Conservation (phyloP, 2,113 vertebrate genomes). For the Oophaga pumilio region DNA sequence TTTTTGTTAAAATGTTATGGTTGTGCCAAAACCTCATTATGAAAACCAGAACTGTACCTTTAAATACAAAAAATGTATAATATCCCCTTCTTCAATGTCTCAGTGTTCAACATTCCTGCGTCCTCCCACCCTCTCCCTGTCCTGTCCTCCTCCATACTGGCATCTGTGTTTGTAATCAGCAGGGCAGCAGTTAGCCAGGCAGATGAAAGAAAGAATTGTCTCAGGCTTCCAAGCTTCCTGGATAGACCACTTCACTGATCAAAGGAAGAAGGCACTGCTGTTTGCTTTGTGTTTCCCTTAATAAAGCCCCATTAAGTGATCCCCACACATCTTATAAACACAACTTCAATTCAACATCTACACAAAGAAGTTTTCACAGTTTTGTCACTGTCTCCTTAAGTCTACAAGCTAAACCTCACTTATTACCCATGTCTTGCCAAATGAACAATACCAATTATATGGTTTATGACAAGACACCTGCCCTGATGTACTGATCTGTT, state of each 20-base stretch:
- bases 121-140: background rate
- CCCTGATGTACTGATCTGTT: background rate
- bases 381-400: slow-evolving; percentile 5
- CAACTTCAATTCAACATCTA: slow-evolving; percentile 13
- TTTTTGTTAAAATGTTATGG: background rate
- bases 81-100: background rate
- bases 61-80: slow-evolving; percentile 38
- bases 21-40: background rate
- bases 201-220: slow-evolving; percentile 60
- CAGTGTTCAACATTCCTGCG: background rate
- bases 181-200: slow-evolving; percentile 56
- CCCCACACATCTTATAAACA: slow-evolving; percentile 57
- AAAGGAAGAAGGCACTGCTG: slow-evolving; percentile 57
- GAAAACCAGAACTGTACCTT: slow-evolving; percentile 35
- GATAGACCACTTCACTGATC: slow-evolving; percentile 58
- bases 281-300: slow-evolving; percentile 58
- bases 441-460: background rate
- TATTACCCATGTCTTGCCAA: background rate
- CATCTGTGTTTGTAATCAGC: slow-evolving; percentile 58
- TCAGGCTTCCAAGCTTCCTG: slow-evolving; percentile 58
- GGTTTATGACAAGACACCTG: background rate
- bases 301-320: slow-evolving; percentile 59
- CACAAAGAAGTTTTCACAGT: slow-evolving; percentile 17
- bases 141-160: background rate
- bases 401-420: slow-evolving; percentile 11